Base-by-base conservation (phyloP, 1,140 invertebrate species). In the Drosophila serrata region DNA sequence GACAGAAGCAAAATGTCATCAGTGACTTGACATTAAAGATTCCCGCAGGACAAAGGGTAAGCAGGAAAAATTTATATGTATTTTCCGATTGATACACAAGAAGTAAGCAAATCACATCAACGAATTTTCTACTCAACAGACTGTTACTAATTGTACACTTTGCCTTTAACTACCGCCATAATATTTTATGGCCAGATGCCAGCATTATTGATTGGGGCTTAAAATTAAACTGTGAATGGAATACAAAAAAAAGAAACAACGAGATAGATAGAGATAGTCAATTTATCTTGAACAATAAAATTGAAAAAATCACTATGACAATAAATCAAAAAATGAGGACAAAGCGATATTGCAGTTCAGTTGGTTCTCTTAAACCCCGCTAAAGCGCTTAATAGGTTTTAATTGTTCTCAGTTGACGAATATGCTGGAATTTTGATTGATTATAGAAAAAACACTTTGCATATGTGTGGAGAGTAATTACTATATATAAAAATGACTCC, bases 11-110 rank as follows among this genome's bases (percentile, higher is more conserved):
- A 29, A 93, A 95, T 12, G 95, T 97, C 33, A 94, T 97, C 24
- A 93, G 93, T 27, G 94, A 95, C 75, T 92, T 97, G 3, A 94
- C 94, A 67, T 90, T 96, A 11, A 92, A 92, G 33, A 95, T 97
- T 79, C 93, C 94, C 43, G 93, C 95, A 9, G 95, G 95, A 15
- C 95, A 96, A 93, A 95, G 95, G 94, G 95, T 96, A 93, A 92
- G 76, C 69, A 27, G 37, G 19, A 65, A 48, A 49, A 49, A 1
- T 35, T n/a, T 31, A 33, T 22, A 51, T 42, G 39, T 37, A 11
- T 17, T 24, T 60, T 33, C 11, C 15, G 27, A 31, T 55, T 65
- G 37, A 64, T 53, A 67, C 42, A 35, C 24, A 8, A 56, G 46
- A 56, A 69, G 56, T 51, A 68, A 81, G 67, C 59, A 42, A 77